Evolutionary conservation across 1,140 invertebrate genomes (phyloP), one percentile per base, ranked within the genome.

Genomic region (Trinorchestia longiramus): DNA sequence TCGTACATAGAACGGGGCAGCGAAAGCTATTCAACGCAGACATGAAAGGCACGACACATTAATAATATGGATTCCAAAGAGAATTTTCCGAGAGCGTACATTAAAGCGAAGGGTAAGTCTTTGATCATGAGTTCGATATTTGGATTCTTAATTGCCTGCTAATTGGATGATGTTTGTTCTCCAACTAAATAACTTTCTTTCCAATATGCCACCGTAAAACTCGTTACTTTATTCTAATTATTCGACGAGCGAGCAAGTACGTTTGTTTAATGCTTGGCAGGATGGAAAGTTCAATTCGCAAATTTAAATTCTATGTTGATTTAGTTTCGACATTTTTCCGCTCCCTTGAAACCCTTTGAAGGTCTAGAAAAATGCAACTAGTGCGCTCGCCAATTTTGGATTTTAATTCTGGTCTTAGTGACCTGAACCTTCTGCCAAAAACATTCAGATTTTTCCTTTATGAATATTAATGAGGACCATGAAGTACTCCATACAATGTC

Each of bases 101-200:
- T 94, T 94, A 94, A 43, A 43, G 44, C 92, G 92, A 47, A 45
- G 41, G 90, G 41, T 92, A 11, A 17, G 92, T 94, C 92, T 94
- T 94, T 94, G 41, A 94, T 94, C 92, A 94, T 47, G 8, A 94
- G 92, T 45, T 94, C 44, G 92, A 94, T 94, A 45, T 94, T 94
- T 94, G 92, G 43, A 94, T 94, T 94, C 40, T 94, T 94, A 94
- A 94, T 94, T 94, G 92, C 41, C 44, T n/a, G 44, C 92, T 45
- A 94, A 94, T 94, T 94, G 92, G 92, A 94, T 43, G 92, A 94
- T 94, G 43, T 94, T 94, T 94, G 40, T 47, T 43, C 43, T 45
- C 44, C 43, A 94, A 47, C 92, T 94, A 94, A 94, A 94, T 47
- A 43, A 43, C 44, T 45, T 94, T 45, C 44, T 94, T 94, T 45